Evolutionary conservation across 2,797 vertebrate species (phyloP).

Genomic region (Sarcoramphus papa): DNA sequence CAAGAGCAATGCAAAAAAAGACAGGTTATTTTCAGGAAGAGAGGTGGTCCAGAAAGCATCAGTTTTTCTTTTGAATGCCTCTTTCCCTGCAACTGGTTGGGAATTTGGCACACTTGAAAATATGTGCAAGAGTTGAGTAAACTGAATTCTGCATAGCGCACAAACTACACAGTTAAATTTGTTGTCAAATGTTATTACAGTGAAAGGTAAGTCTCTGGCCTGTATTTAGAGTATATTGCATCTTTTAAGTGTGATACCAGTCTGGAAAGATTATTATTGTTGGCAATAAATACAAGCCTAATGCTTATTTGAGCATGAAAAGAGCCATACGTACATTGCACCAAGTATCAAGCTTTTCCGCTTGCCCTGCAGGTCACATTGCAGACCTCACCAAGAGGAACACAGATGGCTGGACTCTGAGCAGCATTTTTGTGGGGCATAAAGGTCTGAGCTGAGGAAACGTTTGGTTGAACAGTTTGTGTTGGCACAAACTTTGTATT

Average conservation of each 20-base stretch:
- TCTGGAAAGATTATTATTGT: no score
- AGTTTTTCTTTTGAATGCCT: background rate
- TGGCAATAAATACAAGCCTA: background rate
- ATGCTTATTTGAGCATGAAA: no score
- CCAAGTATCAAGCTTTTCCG: background rate
- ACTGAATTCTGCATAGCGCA: background rate
- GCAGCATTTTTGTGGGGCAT: background rate
- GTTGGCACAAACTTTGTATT: background rate
- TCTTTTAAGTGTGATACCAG: background rate
- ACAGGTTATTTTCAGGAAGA: no score
- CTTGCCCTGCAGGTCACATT: background rate
- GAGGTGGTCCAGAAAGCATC: background rate
- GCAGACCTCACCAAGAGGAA: background rate
- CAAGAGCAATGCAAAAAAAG: background rate
- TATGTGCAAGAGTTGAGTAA: background rate
- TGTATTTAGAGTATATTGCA: no score
- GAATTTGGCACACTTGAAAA: background rate
- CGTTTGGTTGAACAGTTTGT: background rate
- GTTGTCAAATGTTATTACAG: no score
- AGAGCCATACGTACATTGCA: rapidly evolving
- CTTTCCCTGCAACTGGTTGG: background rate
- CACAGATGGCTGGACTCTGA: no score
- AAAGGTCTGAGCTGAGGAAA: background rate
- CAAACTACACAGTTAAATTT: rapidly evolving
- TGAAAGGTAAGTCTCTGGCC: background rate